Base-by-base conservation (phyloP, 2,888 invertebrate species). In the Torymus texanus region DNA sequence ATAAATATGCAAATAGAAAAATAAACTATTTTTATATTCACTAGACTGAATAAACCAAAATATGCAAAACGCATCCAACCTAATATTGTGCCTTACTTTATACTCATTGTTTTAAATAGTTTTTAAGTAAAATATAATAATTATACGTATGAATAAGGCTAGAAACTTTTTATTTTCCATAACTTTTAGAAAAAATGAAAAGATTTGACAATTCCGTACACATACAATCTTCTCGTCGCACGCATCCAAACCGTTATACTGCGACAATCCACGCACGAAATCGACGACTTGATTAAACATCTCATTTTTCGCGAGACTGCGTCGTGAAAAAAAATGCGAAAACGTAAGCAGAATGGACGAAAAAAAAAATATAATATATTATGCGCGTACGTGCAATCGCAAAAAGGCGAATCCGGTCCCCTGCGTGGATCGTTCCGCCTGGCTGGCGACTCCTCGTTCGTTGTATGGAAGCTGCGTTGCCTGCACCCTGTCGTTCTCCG, bases 371-470 rank as follows among this genome's bases (percentile, higher is more conserved):
- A 41, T 41, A 41, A 41, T 41, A 65, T 62, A 66, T 62, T 24
- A 51, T 50, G 21, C 24, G 29, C 16, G 18, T 66, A 53, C 62
- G 53, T 68, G 56, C 21, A 29, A 68, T 65, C 65, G 63, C 71
- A 75, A 68, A 78, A 74, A 56, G 51, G 67, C 29, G 63, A 78
- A 24, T 63, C 18, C 12, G 59, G 41, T 8, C 70, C 65, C 56
- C 56, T 18, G 61, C 29, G 58, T 58, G 24, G 18, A 58, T 68
- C 70, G 79, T 79, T 75, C 71, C 75, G 70, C 65, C 79, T 71
- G 65, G 66, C 67, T 75, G 79, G 68, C 79, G 75, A 78, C 78
- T 74, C 29, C 72, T 66, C 59, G 72, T 67, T n/a, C 63, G 18
- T 18, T 2, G 21, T 51, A 4, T 59, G 55, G n/a, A 55, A 41